phyloP scores from a whole-genome alignment of 2,797 vertebrate species.

The Eidolon dupreanum region DNA sequence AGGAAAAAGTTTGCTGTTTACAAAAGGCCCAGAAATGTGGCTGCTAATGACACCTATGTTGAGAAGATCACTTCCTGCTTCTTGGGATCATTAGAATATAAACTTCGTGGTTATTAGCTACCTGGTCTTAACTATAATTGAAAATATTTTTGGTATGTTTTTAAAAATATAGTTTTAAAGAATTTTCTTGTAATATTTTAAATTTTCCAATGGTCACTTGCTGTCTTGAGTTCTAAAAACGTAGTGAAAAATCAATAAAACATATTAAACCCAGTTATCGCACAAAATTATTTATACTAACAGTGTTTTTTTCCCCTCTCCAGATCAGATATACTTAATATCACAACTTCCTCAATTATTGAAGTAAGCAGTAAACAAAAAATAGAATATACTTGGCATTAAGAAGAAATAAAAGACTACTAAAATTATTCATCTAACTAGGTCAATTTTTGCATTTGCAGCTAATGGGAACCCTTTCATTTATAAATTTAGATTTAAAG shows the following conservation, averaged over 20 bases:
- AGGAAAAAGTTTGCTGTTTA: neutral
- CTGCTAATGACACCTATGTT: neutral
- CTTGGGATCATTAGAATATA: neutral
- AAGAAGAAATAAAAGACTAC: neutral
- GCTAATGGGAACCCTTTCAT: neutral
- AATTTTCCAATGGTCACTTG: neutral
- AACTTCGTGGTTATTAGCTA: neutral
- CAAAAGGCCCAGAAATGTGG: neutral
- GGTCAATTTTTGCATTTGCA: neutral
- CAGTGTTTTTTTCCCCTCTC: neutral
- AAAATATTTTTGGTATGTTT: neutral
- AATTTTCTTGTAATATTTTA: neutral
- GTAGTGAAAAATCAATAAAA: neutral
- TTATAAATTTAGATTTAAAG: conserved; percentile 19
- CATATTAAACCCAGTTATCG: neutral
- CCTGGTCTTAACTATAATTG: neutral
- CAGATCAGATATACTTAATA: neutral
- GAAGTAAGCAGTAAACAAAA: neutral
- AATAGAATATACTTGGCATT: neutral
- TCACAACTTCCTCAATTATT: neutral
- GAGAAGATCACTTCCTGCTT: neutral
- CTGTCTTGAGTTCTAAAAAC: neutral
- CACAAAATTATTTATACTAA: neutral
- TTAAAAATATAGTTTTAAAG: neutral
- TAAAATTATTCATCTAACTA: neutral